phyloP scores from a whole-genome alignment of 2,113 vertebrate species.

The Nothoprocta pentlandii region DNA sequence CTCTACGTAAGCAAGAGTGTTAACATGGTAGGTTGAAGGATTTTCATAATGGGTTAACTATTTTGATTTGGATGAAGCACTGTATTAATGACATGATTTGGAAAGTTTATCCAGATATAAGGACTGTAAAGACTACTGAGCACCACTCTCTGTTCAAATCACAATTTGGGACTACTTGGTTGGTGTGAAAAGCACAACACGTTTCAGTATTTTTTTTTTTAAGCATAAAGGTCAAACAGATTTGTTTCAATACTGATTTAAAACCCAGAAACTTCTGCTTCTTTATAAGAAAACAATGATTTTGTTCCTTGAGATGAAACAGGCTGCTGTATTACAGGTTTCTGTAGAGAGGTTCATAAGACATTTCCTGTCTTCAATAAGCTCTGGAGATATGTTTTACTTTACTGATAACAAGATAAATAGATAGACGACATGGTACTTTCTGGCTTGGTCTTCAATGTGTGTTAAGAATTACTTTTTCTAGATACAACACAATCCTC shows the following conservation, averaged over 20 bases:
- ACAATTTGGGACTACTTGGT: not conserved
- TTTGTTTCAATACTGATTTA: not conserved
- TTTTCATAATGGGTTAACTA: not conserved
- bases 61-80: not conserved
- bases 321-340: not conserved
- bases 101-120: not conserved
- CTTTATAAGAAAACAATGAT: not conserved
- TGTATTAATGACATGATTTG: not conserved
- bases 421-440: fast-evolving
- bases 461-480: not conserved
- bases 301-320: fast-evolving
- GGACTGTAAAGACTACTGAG: not conserved
- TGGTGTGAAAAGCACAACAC: not conserved
- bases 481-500: not conserved
- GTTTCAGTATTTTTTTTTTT: not conserved
- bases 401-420: not conserved
- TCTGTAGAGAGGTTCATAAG: not conserved
- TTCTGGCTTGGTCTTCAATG: not conserved
- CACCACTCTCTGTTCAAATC: not conserved
- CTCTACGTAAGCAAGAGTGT: not conserved
- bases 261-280: not conserved
- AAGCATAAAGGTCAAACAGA: not conserved
- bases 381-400: not conserved
- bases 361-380: not conserved
- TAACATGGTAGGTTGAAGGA: not conserved